phyloP scores from a whole-genome alignment of 2,113 vertebrate genomes.

The Setophaga kirtlandii region DNA sequence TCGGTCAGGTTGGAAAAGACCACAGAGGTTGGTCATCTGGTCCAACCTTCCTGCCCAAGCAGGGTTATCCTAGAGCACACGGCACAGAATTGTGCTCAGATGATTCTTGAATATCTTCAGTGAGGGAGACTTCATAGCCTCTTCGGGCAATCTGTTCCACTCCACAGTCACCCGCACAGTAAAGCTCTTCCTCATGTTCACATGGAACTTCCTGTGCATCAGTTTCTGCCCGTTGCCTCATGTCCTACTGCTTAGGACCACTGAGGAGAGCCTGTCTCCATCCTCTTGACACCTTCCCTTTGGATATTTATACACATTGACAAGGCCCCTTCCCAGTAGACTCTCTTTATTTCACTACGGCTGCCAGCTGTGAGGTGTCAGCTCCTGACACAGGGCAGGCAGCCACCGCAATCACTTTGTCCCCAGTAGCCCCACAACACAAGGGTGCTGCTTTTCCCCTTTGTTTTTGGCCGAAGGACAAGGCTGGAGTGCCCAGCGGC shows the following conservation, averaged over 20 bases:
- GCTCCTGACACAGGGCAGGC: fast-evolving
- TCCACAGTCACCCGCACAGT: neutral
- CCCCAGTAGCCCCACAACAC: fast-evolving
- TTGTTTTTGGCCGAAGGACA: fast-evolving
- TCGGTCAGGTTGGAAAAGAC: neutral
- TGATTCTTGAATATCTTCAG: neutral
- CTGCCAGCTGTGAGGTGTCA: fast-evolving
- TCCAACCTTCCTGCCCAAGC: neutral
- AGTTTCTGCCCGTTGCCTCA: neutral
- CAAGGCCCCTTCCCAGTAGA: neutral
- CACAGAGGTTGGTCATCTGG: neutral
- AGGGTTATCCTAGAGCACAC: neutral
- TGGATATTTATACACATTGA: too few relatives aligned
- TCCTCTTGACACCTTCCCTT: neutral
- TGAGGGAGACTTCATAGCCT: neutral
- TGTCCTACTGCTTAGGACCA: too few relatives aligned
- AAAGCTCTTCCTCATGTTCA: neutral
- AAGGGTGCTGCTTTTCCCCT: fast-evolving
- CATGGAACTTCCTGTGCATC: neutral
- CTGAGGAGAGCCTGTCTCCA: neutral
- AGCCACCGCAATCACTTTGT: fast-evolving
- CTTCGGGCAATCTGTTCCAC: too few relatives aligned
- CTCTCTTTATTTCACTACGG: fast-evolving
- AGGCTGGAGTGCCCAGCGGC: fast-evolving
- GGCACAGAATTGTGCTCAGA: neutral